phyloP scores from a whole-genome alignment of 1,140 invertebrate genomes.

The Drosophila ficusphila region DNA sequence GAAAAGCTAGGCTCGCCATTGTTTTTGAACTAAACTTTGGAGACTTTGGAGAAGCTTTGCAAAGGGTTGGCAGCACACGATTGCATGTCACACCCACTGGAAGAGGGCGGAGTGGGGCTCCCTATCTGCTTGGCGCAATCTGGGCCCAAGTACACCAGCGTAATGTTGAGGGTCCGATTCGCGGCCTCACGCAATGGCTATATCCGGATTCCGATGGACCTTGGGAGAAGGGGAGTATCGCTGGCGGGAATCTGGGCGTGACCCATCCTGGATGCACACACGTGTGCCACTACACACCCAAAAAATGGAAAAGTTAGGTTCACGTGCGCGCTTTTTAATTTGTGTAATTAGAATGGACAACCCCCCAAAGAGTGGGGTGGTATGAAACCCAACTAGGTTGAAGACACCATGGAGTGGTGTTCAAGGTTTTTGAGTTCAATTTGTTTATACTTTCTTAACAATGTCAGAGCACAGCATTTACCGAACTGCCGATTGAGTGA shows the following conservation, averaged over 20 bases:
- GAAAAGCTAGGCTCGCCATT: no score
- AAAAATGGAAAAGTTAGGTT: slow-evolving; percentile 13
- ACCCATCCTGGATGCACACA: slow-evolving; percentile 13
- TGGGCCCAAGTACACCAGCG: slow-evolving; percentile 31
- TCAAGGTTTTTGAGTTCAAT: no score
- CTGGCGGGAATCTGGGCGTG: slow-evolving; percentile 36
- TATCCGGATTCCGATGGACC: slow-evolving; percentile 42
- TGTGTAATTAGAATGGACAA: slow-evolving; percentile 75
- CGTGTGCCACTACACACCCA: slow-evolving; percentile 27
- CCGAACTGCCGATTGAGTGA: no score
- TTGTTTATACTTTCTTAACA: no score
- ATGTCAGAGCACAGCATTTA: no score
- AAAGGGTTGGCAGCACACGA: no score
- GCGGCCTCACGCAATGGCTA: slow-evolving; percentile 40
- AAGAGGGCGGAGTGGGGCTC: not conserved
- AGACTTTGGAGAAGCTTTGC: no score
- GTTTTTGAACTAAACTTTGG: no score
- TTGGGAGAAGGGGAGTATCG: slow-evolving; percentile 13
- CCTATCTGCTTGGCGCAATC: slow-evolving; percentile 42
- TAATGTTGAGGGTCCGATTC: slow-evolving; percentile 33
- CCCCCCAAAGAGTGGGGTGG: no score
- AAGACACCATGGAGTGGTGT: no score
- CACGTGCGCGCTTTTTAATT: slow-evolving; percentile 69
- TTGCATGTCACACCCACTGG: slow-evolving; percentile 34
- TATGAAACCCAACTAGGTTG: no score